phyloP scores from a whole-genome alignment of 2,113 vertebrate species.

The Pygoscelis antarcticus region DNA sequence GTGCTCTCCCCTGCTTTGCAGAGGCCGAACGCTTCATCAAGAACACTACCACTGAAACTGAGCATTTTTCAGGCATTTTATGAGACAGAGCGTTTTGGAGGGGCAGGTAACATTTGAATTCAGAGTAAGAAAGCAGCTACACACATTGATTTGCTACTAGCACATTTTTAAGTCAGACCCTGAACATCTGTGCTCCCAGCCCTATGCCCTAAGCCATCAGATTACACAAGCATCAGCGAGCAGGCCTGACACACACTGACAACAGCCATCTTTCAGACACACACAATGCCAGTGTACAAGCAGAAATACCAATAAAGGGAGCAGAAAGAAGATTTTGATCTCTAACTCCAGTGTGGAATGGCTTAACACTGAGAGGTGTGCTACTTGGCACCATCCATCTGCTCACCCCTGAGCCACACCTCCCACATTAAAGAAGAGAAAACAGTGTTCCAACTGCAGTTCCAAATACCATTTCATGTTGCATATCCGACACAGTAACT shows the following conservation, averaged over 20 bases:
- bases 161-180: background rate
- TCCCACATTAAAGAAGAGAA: conserved; percentile 60
- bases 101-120: background rate
- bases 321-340: conserved; percentile 53
- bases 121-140: background rate
- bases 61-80: background rate
- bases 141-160: background rate
- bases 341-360: background rate
- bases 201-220: conserved; percentile 2
- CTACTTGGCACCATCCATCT: conserved; percentile 41
- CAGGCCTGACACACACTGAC: background rate
- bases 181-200: conserved; percentile 30
- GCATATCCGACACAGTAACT: conserved; percentile 54
- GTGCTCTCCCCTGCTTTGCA: background rate
- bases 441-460: conserved; percentile 61
- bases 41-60: background rate
- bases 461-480: conserved; percentile 58
- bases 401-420: conserved; percentile 45
- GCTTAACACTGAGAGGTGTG: conserved; percentile 13
- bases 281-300: background rate
- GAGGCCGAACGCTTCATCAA: background rate
- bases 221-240: conserved; percentile 17
- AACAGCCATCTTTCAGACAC: conserved; percentile 12
- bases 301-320: conserved; percentile 18
- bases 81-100: background rate